phyloP scores from a whole-genome alignment of 2,888 invertebrate species.

The Cheilosia soror region DNA sequence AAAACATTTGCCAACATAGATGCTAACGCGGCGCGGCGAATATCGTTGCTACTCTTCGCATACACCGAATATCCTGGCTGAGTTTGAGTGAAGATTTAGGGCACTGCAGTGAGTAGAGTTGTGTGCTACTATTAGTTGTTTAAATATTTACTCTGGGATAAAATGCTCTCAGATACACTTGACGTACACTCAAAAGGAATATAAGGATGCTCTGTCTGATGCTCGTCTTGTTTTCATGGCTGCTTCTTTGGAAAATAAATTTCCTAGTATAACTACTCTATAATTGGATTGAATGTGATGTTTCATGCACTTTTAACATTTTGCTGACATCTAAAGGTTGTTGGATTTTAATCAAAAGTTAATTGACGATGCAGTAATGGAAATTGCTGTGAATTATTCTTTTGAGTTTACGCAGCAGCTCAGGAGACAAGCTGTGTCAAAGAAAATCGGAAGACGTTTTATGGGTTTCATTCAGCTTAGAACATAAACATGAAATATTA shows the following conservation, averaged over 20 bases:
- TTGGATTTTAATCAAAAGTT: constrained; percentile 43
- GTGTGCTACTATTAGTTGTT: constrained; percentile 71
- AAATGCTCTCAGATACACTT: constrained; percentile 67
- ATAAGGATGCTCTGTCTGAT: constrained; percentile 28
- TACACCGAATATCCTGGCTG: constrained; percentile 1
- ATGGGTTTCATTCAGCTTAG: too few species aligned
- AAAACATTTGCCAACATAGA: constrained; percentile 32
- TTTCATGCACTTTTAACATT: constrained; percentile 50
- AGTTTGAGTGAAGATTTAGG: constrained; percentile 41
- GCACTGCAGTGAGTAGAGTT: constrained; percentile 33
- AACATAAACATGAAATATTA: too few species aligned
- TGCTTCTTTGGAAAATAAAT: constrained; percentile 17
- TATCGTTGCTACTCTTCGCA: constrained; percentile 2
- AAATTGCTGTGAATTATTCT: constrained; percentile 40
- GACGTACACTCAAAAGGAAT: constrained; percentile 50
- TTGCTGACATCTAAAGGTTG: constrained; percentile 38
- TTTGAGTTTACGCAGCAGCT: constrained; percentile 9
- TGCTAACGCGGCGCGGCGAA: background rate
- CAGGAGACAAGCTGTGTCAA: too few species aligned
- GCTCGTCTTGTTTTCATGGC: constrained; percentile 27
- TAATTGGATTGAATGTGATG: constrained; percentile 45
- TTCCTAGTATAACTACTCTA: background rate
- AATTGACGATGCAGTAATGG: constrained; percentile 33
- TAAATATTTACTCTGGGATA: constrained; percentile 71
- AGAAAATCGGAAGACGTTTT: too few species aligned